Conservation (phyloP, 2,797 vertebrate genomes). For the Rhinogobio ventralis region DNA sequence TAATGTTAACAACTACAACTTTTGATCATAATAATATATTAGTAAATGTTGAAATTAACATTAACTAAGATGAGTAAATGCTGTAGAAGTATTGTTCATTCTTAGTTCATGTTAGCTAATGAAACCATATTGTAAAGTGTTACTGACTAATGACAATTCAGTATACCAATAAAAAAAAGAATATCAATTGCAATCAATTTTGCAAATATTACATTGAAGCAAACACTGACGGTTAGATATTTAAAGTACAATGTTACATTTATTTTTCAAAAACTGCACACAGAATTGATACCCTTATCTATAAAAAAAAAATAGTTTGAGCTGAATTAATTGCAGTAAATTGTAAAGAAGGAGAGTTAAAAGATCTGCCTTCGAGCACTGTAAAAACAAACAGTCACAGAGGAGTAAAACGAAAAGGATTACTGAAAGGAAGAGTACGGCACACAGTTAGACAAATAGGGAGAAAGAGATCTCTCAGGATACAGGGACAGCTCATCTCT, state of each 20-base stretch:
- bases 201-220: background rate
- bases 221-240: background rate
- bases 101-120: no score
- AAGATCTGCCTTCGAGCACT: background rate
- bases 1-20: no score
- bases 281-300: background rate
- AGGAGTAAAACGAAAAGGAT: background rate
- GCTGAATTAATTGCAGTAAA: background rate
- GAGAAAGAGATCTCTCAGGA: constrained; percentile 38
- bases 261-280: background rate
- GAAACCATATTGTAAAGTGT: no score
- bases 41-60: no score
- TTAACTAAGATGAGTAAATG: no score
- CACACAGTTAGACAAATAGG: constrained; percentile 17
- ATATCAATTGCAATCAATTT: background rate
- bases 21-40: no score
- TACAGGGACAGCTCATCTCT: constrained; percentile 40
- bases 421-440: constrained; percentile 2
- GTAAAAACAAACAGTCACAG: background rate
- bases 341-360: background rate
- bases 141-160: background rate
- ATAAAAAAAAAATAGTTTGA: no score
- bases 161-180: background rate
- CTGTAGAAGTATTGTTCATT: no score
- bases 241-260: background rate